These are phyloP conservation scores for Lasius fuliginosus DNA, from an alignment of 2,888 invertebrate genomes.

Conservation along the genomic window DNA sequence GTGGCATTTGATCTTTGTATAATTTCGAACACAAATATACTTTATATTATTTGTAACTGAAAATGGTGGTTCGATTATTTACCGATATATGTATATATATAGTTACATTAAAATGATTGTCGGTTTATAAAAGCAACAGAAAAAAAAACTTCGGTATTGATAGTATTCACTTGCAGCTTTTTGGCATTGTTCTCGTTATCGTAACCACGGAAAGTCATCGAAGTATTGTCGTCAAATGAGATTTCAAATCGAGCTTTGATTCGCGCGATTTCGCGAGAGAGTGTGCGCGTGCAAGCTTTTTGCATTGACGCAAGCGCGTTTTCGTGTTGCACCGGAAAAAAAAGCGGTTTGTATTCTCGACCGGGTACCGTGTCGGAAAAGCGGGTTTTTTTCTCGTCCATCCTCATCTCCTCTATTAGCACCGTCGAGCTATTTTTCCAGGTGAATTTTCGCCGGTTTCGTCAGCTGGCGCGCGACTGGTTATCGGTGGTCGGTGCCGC, in stretches of 20 bases:
- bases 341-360: slow-evolving; percentile 29
- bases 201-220: neutral
- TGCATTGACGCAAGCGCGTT: slow-evolving; percentile 35
- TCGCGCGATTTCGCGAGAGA: slow-evolving; percentile 22
- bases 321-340: slow-evolving; percentile 22
- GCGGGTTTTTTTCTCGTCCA: slow-evolving; percentile 28
- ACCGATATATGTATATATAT: neutral
- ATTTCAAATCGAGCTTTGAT: slow-evolving; percentile 48
- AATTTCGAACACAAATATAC: neutral
- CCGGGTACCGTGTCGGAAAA: slow-evolving; percentile 40
- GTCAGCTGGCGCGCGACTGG: slow-evolving; percentile 67
- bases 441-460: slow-evolving; percentile 58
- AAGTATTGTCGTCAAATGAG: slow-evolving; percentile 18
- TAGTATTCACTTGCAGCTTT: slow-evolving; percentile 13
- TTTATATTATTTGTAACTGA: neutral
- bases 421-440: slow-evolving; percentile 57
- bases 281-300: slow-evolving; percentile 38
- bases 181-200: neutral
- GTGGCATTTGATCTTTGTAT: neutral
- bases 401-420: slow-evolving; percentile 26
- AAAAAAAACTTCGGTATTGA: neutral
- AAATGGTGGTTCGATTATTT: neutral
- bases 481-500: slow-evolving; percentile 67
- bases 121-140: neutral
- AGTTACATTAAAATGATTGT: neutral